These are phyloP conservation scores for Manis pentadactyla DNA, from an alignment of 2,797 vertebrate species.

Conservation along the genomic window DNA sequence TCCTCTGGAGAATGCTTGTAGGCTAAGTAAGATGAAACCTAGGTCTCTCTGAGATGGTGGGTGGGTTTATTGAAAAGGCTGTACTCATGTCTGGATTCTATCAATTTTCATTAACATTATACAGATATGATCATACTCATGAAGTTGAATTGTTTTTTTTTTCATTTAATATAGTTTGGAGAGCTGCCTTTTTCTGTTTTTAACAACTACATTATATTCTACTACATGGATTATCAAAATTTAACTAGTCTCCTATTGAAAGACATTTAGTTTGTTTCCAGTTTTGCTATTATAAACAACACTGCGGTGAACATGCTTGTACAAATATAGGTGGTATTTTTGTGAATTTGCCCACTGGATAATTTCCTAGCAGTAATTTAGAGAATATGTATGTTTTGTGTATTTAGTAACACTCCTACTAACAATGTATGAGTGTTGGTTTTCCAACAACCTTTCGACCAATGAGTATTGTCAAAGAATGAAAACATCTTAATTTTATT, in stretches of 20 bases:
- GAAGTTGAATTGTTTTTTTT: background rate
- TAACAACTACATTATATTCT: background rate
- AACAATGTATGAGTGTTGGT: background rate
- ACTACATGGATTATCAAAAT: background rate
- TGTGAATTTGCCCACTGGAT: background rate
- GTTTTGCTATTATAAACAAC: background rate
- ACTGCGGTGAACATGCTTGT: background rate
- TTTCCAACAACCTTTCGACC: background rate
- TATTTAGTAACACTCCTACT: background rate
- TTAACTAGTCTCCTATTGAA: background rate
- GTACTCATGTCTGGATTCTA: too few species aligned
- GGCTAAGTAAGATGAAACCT: too few species aligned
- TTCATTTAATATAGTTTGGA: background rate
- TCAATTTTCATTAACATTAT: background rate
- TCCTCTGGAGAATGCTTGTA: too few species aligned
- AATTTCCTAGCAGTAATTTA: background rate
- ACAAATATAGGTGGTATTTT: background rate
- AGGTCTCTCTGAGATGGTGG: too few species aligned
- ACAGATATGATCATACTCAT: background rate
- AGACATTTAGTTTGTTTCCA: constrained; percentile 6
- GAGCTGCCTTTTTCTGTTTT: constrained; percentile 32
- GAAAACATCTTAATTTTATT: constrained; percentile 9
- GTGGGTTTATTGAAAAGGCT: too few species aligned
- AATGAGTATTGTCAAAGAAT: background rate
- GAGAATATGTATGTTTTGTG: background rate